Evolutionary conservation across 2,797 vertebrate species (phyloP).

Genomic region (Rhinatrema bivittatum): DNA sequence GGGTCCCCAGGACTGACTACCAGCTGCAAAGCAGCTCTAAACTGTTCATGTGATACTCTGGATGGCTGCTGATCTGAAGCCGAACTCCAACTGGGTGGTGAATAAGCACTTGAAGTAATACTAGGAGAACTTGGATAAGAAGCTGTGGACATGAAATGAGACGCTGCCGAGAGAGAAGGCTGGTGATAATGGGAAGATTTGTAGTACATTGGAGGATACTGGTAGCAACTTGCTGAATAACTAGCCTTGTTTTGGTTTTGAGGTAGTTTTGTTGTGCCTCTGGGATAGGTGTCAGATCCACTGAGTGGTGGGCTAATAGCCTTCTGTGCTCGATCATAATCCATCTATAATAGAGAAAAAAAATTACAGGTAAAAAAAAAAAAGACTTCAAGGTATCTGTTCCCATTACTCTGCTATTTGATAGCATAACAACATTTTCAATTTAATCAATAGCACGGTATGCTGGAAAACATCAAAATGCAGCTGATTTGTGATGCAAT

Average conservation of each 20-base stretch:
- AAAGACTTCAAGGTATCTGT: no score
- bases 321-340: constrained; percentile 80
- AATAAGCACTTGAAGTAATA: constrained; percentile 80
- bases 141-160: constrained; percentile 79
- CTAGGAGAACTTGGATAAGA: constrained; percentile 90
- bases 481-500: no score
- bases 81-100: constrained; percentile 92
- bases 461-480: no score
- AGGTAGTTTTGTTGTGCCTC: constrained; percentile 89
- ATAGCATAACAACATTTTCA: no score
- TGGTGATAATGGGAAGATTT: constrained; percentile 80
- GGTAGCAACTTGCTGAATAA: constrained; percentile 75
- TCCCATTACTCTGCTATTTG: no score
- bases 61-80: constrained; percentile 88
- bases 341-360: constrained; percentile 61
- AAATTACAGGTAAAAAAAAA: no score
- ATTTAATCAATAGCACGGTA: no score
- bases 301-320: constrained; percentile 77
- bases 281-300: constrained; percentile 80
- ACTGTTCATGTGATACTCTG: constrained; percentile 94
- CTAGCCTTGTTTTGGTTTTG: constrained; percentile 81
- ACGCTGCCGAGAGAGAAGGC: constrained; percentile 76
- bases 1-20: constrained; percentile 95
- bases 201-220: constrained; percentile 81
- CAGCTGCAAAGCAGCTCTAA: constrained; percentile 90